These are phyloP conservation scores for Melanotaenia parkinsoni DNA, from an alignment of 2,797 vertebrate genomes.

Conservation along the genomic window DNA sequence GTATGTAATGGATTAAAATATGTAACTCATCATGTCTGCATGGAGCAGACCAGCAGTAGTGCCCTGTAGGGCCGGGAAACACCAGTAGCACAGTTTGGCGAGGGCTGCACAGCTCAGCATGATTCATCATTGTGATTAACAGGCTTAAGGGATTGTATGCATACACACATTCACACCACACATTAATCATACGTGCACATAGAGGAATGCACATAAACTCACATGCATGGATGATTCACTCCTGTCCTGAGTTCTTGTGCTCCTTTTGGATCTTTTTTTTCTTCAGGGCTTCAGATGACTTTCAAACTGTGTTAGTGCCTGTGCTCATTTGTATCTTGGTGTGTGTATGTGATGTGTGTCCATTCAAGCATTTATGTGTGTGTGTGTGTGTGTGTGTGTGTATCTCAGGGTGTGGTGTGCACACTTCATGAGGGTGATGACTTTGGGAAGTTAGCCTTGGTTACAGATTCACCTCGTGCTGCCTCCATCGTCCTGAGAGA, in stretches of 20 bases:
- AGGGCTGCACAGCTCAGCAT: constrained; percentile 50
- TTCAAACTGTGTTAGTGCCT: constrained; percentile 23
- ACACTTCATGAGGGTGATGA: constrained; percentile 96
- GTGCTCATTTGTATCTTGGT: constrained; percentile 19
- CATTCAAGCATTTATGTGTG: constrained; percentile 13
- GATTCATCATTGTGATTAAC: constrained; percentile 68
- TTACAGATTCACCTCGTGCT: constrained; percentile 94
- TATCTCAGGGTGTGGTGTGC: constrained; percentile 92
- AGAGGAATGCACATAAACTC: constrained; percentile 2
- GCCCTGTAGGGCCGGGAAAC: constrained; percentile 41
- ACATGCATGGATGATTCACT: constrained; percentile 37
- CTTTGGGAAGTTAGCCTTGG: constrained; percentile 96
- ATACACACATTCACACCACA: constrained; percentile 41
- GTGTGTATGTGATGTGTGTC: constrained; percentile 5
- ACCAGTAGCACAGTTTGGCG: constrained; percentile 60
- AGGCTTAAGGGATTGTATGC: constrained; percentile 49
- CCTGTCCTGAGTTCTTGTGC: constrained; percentile 3
- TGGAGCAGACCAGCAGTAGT: constrained; percentile 21
- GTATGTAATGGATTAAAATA: constrained; percentile 21
- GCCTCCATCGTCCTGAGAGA: constrained; percentile 96
- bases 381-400: constrained; percentile 30
- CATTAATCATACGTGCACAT: constrained; percentile 8
- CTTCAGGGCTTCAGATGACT: constrained; percentile 24
- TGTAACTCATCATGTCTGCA: constrained; percentile 20
- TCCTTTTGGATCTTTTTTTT: constrained; percentile 17